These are phyloP conservation scores for Meda fulgida DNA, from an alignment of 2,797 vertebrate species.

Conservation along the genomic window DNA sequence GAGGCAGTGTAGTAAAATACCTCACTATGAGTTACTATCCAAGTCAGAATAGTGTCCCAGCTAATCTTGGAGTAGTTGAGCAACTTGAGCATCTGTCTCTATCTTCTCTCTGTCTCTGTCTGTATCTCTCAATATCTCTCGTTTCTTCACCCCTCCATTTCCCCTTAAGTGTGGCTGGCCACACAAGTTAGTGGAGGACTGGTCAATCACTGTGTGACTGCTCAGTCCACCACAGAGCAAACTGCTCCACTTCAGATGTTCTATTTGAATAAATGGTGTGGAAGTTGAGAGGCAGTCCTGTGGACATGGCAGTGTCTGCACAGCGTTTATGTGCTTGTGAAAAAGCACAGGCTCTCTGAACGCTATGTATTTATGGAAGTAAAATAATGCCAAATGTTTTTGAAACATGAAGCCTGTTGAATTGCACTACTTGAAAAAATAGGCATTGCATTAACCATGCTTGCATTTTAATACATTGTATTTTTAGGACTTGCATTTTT, in stretches of 20 bases:
- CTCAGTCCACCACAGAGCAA: constrained; percentile 16
- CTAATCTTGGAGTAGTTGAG: constrained; percentile 35
- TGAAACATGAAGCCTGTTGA: too few relatives aligned
- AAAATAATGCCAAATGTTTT: too few relatives aligned
- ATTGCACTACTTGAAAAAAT: too few relatives aligned
- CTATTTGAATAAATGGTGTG: constrained; percentile 49
- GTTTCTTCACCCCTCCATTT: constrained; percentile 18
- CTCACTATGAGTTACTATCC: constrained; percentile 22
- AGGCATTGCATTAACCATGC: too few relatives aligned
- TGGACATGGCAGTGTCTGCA: constrained; percentile 22
- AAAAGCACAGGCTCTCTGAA: constrained; percentile 23
- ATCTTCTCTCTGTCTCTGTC: constrained; percentile 6
- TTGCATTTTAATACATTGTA: too few relatives aligned
- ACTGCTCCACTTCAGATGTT: constrained; percentile 15
- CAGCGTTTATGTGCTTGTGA: constrained; percentile 46
- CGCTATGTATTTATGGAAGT: too few relatives aligned
- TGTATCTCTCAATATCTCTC: not conserved
- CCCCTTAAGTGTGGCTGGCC: constrained; percentile 32
- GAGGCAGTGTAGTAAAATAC: constrained; percentile 19
- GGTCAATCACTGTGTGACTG: constrained; percentile 33
- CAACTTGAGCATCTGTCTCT: constrained; percentile 1
- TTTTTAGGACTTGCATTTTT: too few relatives aligned
- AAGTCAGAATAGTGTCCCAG: constrained; percentile 26
- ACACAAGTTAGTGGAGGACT: constrained; percentile 10
- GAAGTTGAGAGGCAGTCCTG: constrained; percentile 22